phyloP scores from a whole-genome alignment of 2,888 invertebrate species.

The Desoria tigrina region DNA sequence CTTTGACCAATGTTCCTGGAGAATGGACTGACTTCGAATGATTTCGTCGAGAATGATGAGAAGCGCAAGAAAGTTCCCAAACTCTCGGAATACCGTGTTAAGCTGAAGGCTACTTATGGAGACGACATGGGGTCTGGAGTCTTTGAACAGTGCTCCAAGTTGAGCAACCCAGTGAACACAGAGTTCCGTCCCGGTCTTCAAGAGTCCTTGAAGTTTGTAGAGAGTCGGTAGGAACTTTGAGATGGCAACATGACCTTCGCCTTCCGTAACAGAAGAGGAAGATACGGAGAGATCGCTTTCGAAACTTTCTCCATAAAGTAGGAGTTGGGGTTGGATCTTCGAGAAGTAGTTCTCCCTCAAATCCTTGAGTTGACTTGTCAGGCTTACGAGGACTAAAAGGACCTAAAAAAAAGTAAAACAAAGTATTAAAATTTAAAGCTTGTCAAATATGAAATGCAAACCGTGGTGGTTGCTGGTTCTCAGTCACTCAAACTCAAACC shows the following conservation, averaged over 20 bases:
- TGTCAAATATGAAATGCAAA: too few species aligned
- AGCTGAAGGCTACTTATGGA: conserved; percentile 44
- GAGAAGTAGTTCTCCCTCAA: background rate
- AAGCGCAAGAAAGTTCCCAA: conserved; percentile 60
- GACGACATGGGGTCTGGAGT: conserved; percentile 58
- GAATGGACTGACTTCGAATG: conserved; percentile 62
- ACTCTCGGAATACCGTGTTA: conserved; percentile 54
- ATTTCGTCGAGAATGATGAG: conserved; percentile 69
- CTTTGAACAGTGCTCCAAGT: conserved; percentile 67
- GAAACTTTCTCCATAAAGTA: conserved; percentile 49
- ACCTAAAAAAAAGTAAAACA: too few species aligned
- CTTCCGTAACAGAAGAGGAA: conserved; percentile 21
- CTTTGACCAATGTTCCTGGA: conserved; percentile 72
- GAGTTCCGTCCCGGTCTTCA: conserved; percentile 71
- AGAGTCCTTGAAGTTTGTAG: conserved; percentile 67
- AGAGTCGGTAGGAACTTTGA: conserved; percentile 60
- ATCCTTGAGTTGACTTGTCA: background rate
- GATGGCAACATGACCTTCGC: conserved; percentile 59
- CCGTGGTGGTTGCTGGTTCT: too few species aligned
- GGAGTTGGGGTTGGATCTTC: conserved; percentile 30
- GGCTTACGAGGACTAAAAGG: background rate
- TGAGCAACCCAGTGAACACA: conserved; percentile 73
- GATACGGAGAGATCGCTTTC: conserved; percentile 19
- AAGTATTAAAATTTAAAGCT: too few species aligned
- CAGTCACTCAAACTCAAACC: too few species aligned